Percentiles rank a stretch among this genome's conserved stretches.
Conservation (phyloP, 2,113 vertebrate species). For the Sarotherodon lohbergeri region DNA sequence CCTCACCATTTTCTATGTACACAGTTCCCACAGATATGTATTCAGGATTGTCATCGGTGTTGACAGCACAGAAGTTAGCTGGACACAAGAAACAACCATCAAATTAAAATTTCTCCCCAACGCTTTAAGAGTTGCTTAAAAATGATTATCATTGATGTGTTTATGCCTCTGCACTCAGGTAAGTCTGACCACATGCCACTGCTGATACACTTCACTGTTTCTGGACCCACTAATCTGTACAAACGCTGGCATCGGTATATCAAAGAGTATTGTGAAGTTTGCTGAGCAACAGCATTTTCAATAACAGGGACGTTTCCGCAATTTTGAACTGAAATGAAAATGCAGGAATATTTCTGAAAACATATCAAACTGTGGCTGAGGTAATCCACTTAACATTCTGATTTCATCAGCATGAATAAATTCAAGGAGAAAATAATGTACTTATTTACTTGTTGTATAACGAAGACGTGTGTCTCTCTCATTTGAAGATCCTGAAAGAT, state of each 20-base stretch:
- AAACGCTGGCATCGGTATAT: neutral
- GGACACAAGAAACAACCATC: neutral
- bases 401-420: too few relatives aligned
- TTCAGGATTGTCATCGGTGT: accelerated
- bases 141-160: neutral
- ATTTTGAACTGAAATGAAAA: neutral
- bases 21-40: neutral
- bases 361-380: accelerated
- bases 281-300: accelerated
- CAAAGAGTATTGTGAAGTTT: accelerated
- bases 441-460: too few relatives aligned
- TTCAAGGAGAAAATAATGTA: too few relatives aligned
- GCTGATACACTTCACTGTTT: neutral
- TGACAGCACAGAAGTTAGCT: neutral
- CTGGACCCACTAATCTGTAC: neutral
- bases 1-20: neutral
- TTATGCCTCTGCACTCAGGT: constrained; percentile 30
- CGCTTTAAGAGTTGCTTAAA: accelerated
- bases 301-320: neutral
- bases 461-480: too few relatives aligned
- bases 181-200: neutral
- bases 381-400: neutral
- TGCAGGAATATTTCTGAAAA: neutral
- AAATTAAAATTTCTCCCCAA: neutral
- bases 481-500: too few relatives aligned